Base-by-base conservation (phyloP, 2,113 vertebrate species). In the Helogale parvula region DNA sequence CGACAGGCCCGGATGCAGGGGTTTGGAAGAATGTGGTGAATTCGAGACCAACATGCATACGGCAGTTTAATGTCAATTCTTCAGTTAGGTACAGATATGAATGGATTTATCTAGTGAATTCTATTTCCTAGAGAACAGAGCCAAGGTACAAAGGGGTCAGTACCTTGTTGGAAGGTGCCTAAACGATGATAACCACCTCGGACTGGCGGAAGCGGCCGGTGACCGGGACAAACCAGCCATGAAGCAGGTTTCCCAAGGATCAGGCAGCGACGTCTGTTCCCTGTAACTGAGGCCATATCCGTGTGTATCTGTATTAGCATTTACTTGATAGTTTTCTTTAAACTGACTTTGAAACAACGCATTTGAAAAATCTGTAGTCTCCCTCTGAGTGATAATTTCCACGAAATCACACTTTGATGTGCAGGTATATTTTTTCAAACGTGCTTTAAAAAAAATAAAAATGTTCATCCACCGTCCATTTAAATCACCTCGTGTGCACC, bases 261-360 rank as follows among this genome's bases (percentile, higher is more conserved):
- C 31, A n/a, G 41, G 8, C 93, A 11, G 0, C 17, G 41, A 60
- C 10, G 25, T 86, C 76, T 4, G 3, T 47, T 35, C 47, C 2
- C 19, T 3, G 5, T 25, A 25, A 23, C 41, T 57, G 69, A 5
- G n/a, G 35, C 69, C 87, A 72, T 10, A 45, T 25, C 50, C 16
- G 25, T 17, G 45, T n/a, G 3, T 23, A 60, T 21, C 54, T 35
- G 27, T 23, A 66, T 76, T 29, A 66, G 12, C 25, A 72, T 69
- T 83, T 66, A 29, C 45, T 92, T 85, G 74, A 35, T 35, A 74
- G 31, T 86, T 92, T 82, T 86, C 66, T 94, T 93, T 33, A 71
- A 88, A 45, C 1, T 68, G 77, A 85, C 79, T 74, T 87, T 74
- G 66, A 72, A 52, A 45, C 10, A 87, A n/a, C 35, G 14, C 52